phyloP scores from a whole-genome alignment of 2,113 vertebrate genomes.

The Neolamprologus modestus region DNA sequence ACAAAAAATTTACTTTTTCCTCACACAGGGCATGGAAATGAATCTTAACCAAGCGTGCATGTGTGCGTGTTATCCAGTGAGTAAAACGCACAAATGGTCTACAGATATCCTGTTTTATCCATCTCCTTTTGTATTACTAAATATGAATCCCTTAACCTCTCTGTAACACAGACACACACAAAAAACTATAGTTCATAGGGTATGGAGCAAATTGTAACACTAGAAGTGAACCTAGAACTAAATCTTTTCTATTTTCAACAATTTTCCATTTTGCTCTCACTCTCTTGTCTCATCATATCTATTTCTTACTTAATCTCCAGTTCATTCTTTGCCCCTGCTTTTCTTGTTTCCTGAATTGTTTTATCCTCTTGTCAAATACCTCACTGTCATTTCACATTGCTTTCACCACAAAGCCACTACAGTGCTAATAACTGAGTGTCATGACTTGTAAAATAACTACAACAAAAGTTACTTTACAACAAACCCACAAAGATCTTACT shows the following conservation, averaged over 20 bases:
- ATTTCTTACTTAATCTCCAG: neutral
- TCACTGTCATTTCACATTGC: neutral
- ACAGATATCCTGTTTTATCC: neutral
- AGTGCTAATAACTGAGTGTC: neutral
- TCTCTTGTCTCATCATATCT: neutral
- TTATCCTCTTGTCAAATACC: neutral
- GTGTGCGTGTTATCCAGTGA: neutral
- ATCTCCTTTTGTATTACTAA: neutral
- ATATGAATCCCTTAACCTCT: neutral
- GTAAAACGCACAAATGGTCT: neutral
- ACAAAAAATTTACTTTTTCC: conserved; percentile 6
- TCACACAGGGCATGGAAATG: conserved; percentile 16
- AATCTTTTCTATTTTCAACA: neutral
- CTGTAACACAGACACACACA: neutral
- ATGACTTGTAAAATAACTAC: neutral
- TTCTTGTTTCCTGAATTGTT: neutral
- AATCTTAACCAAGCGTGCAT: conserved; percentile 10
- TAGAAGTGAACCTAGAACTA: neutral
- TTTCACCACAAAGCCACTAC: neutral
- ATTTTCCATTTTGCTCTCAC: neutral
- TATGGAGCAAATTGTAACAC: neutral
- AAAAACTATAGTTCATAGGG: neutral
- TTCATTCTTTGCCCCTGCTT: neutral
- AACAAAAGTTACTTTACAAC: neutral
- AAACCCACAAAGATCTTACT: neutral